A percentile compares a stretch with the other conserved stretches of the same genome.
phyloP scores from a whole-genome alignment of 2,113 vertebrate species.

The Nothoprocta perdicaria region DNA sequence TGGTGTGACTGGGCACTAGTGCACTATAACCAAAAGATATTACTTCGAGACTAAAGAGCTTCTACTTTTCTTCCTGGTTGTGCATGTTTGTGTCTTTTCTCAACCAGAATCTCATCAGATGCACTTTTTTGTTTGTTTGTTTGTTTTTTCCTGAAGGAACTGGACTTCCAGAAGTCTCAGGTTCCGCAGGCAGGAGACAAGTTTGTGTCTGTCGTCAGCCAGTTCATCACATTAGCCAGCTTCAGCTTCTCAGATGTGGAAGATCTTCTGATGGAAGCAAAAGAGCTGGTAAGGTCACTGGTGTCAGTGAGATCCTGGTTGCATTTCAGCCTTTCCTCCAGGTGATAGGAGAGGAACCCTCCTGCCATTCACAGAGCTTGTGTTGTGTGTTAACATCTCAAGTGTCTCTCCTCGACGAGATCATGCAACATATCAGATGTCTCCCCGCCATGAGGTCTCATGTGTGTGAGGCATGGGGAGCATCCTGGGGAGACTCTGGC shows the following conservation, averaged over 20 bases:
- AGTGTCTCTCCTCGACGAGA: not conserved
- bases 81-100: not conserved
- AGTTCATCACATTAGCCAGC: constrained; percentile 97
- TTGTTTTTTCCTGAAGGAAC: constrained; percentile 79
- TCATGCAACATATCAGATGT: not conserved
- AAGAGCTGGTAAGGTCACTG: constrained; percentile 88
- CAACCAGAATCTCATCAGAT: not conserved
- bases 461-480: not conserved
- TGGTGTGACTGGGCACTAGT: too few relatives aligned
- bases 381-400: not conserved
- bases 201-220: constrained; percentile 96
- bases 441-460: not conserved
- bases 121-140: not conserved
- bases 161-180: constrained; percentile 92
- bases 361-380: not conserved
- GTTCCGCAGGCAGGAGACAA: constrained; percentile 89
- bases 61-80: not conserved
- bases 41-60: not conserved
- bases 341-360: not conserved
- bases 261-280: constrained; percentile 93
- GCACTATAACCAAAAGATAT: too few relatives aligned
- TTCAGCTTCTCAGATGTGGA: constrained; percentile 98
- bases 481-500: not conserved
- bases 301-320: not conserved
- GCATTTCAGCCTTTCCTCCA: not conserved